phyloP scores from a whole-genome alignment of 2,797 vertebrate genomes.

The Choloepus didactylus region DNA sequence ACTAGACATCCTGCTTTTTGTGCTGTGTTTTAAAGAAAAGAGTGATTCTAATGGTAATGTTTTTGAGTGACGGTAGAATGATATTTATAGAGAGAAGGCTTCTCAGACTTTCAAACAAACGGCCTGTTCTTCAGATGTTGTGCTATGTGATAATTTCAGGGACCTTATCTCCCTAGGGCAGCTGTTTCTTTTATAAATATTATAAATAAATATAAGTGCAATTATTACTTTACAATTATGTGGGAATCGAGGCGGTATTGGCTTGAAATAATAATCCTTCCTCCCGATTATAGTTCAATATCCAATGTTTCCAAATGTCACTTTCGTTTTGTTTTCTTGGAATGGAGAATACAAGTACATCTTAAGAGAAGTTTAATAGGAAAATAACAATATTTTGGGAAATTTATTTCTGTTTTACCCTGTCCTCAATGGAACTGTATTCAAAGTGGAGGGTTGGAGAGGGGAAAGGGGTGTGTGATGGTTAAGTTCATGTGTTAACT shows the following conservation, averaged over 20 bases:
- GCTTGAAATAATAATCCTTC: neutral
- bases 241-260: neutral
- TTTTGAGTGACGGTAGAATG: neutral
- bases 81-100: neutral
- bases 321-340: neutral
- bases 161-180: neutral
- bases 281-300: rapidly evolving
- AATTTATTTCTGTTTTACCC: neutral
- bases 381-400: neutral
- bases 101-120: neutral
- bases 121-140: neutral
- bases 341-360: rapidly evolving
- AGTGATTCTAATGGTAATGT: neutral
- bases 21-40: neutral
- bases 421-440: neutral
- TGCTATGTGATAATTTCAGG: neutral
- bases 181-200: neutral
- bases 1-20: neutral
- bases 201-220: neutral
- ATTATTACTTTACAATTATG: slow-evolving; percentile 6
- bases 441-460: no score
- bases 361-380: neutral
- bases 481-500: no score
- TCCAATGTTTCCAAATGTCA: no score
- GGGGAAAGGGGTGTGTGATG: no score